Percentiles rank a stretch among this genome's conserved stretches.
Evolutionary conservation across 2,888 invertebrate genomes (phyloP).

Genomic region (Sesia apiformis): DNA sequence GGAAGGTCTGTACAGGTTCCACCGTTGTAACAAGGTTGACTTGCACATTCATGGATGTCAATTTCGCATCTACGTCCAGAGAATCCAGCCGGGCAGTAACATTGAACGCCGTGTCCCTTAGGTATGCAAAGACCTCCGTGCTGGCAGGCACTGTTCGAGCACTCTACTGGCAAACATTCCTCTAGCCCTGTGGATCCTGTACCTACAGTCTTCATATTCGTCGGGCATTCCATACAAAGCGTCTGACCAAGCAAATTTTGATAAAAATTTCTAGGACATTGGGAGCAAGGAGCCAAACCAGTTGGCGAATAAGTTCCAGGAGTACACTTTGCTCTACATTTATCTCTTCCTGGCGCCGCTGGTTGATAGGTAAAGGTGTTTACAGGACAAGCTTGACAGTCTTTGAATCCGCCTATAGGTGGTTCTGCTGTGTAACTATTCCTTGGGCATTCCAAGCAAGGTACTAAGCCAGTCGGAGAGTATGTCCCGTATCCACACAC

Average conservation of each 20-base stretch:
- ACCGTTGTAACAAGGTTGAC: slow-evolving; percentile 94
- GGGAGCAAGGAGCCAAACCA: slow-evolving; percentile 93
- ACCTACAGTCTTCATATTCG: slow-evolving; percentile 89
- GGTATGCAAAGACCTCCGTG: slow-evolving; percentile 94
- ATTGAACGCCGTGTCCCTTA: slow-evolving; percentile 91
- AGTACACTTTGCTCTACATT: slow-evolving; percentile 90
- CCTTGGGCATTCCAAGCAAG: slow-evolving; percentile 94
- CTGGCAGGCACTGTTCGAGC: slow-evolving; percentile 90
- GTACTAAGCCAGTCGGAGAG: slow-evolving; percentile 93
- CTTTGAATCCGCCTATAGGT: slow-evolving; percentile 92
- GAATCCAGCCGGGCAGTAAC: slow-evolving; percentile 96
- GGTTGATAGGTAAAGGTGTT: slow-evolving; percentile 93
- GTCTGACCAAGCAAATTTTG: slow-evolving; percentile 90
- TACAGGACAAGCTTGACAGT: slow-evolving; percentile 93
- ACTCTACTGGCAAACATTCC: slow-evolving; percentile 90
- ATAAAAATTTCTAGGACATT: slow-evolving; percentile 94
- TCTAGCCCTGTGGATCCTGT: slow-evolving; percentile 87
- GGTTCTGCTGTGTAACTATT: slow-evolving; percentile 93
- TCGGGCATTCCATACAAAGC: slow-evolving; percentile 91
- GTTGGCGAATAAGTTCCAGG: slow-evolving; percentile 94
- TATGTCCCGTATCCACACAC: slow-evolving; percentile 98
- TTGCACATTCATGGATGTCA: slow-evolving; percentile 95
- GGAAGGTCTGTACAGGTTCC: slow-evolving; percentile 94
- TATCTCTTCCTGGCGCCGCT: slow-evolving; percentile 87
- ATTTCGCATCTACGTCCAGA: slow-evolving; percentile 94